Evolutionary conservation across 1,140 invertebrate genomes (phyloP).

Genomic region (Drosophila rhopaloa): DNA sequence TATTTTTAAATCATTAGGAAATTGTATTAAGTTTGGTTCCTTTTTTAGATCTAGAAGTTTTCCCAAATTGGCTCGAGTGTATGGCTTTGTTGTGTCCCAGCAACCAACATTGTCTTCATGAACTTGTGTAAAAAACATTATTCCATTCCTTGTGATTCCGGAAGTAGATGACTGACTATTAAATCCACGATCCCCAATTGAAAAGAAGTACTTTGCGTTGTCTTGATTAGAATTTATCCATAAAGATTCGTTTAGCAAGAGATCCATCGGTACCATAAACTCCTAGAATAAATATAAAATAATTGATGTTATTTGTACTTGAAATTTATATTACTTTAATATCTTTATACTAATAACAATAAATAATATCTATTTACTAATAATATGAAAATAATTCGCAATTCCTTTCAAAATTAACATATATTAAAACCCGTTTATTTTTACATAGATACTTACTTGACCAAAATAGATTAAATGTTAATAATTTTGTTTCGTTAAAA

Average conservation of each 20-base stretch:
- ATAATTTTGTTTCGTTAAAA: too few relatives aligned
- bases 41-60: constrained; percentile 86
- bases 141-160: constrained; percentile 88
- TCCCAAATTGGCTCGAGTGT: constrained; percentile 87
- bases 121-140: constrained; percentile 92
- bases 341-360: background rate
- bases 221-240: constrained; percentile 85
- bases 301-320: background rate
- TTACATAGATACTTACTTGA: too few relatives aligned
- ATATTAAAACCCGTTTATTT: too few relatives aligned
- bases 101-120: constrained; percentile 90
- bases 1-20: constrained; percentile 92
- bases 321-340: background rate
- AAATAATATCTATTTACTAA: too few relatives aligned
- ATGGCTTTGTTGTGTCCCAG: constrained; percentile 91
- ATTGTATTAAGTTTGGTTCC: constrained; percentile 86
- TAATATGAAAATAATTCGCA: too few relatives aligned
- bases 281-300: constrained; percentile 83
- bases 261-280: constrained; percentile 89
- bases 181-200: constrained; percentile 87
- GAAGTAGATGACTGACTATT: constrained; percentile 90
- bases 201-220: constrained; percentile 86
- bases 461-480: too few relatives aligned
- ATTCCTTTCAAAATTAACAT: too few relatives aligned
- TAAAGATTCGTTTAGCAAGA: constrained; percentile 87